Evolutionary conservation across 2,888 invertebrate genomes (phyloP).

Genomic region (Sycophila texana): DNA sequence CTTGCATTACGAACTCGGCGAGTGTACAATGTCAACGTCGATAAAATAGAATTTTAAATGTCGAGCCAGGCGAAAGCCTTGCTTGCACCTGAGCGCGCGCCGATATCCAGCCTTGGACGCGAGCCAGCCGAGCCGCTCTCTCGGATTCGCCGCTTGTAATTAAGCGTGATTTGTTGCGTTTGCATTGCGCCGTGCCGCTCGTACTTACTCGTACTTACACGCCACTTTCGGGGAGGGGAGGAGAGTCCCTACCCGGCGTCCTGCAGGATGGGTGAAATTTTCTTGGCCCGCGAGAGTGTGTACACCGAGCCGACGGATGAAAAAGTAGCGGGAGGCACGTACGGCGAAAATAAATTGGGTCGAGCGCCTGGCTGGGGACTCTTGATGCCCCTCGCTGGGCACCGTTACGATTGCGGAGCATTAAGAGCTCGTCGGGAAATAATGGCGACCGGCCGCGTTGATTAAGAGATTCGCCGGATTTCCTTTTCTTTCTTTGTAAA

Average conservation of each 20-base stretch:
- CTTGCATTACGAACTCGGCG: neutral
- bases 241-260: neutral
- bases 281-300: slow-evolving; percentile 3
- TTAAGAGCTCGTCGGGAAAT: neutral
- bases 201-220: neutral
- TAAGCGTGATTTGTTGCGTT: slow-evolving; percentile 54
- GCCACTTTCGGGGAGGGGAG: neutral
- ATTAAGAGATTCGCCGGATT: slow-evolving; percentile 1
- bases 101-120: slow-evolving; percentile 46
- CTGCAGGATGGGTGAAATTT: slow-evolving; percentile 40
- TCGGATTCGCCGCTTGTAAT: slow-evolving; percentile 51
- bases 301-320: neutral
- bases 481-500: neutral
- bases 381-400: slow-evolving; percentile 17
- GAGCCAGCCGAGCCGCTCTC: slow-evolving; percentile 42
- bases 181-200: slow-evolving; percentile 28
- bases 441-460: neutral
- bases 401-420: slow-evolving; percentile 4
- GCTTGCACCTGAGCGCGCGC: slow-evolving; percentile 29
- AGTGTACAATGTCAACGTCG: slow-evolving; percentile 30
- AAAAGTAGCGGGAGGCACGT: neutral
- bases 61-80: neutral
- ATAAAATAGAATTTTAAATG: slow-evolving; percentile 49
- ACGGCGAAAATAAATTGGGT: slow-evolving; percentile 20
- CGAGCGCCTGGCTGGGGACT: slow-evolving; percentile 11